Base-by-base conservation (phyloP, 2,797 vertebrate genomes). In the Simalia tracyae region DNA sequence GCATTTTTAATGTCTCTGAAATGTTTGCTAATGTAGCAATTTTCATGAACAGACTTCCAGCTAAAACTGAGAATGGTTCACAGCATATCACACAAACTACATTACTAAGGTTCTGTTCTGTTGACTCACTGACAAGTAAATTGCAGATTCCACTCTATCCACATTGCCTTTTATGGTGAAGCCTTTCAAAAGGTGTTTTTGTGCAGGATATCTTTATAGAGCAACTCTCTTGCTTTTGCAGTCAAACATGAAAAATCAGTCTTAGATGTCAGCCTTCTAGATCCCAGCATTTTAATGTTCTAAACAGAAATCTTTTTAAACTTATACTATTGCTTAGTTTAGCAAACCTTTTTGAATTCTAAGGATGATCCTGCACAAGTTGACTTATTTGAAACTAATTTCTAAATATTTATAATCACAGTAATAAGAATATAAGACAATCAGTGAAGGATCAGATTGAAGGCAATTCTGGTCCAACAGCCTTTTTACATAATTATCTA, bases 221-320 rank as follows among this genome's bases (percentile, higher is more conserved):
- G 86, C 31, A 68, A 56, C 63, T 92, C 89, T 92, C 89, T 84
- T 90, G 8, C 87, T 90, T 88, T 90, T 88, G 7, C 86, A 93
- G 63, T 54, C 90, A 3, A 91, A 12, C 0, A 84, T 86, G 59
- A 87, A 94, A 81, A 68, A 93, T 94, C 63, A 86, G 81, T 94
- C 87, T 93, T 93, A 88, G 93, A 66, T 0, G 0, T 28, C 17
- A 8, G 89, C 89, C 91, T 86, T 90, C 90, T 91, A 59, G 88
- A 90, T 95, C 46, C 59, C 86, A n/a, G 89, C 2, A 12, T 88
- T 91, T 91, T 56, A 95, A 92, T 92, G 57, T 87, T 86, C 9
- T 56, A 95, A 95, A 92, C 92, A 95, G 84, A 60, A 91, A 87
- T 60, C 72, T 61, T 92, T 91, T 89, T 56, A 94, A 92, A 86